A percentile compares a stretch with the other conserved stretches of the same genome.
phyloP scores from a whole-genome alignment of 2,797 vertebrate genomes.

The Sparidentex hasta region DNA sequence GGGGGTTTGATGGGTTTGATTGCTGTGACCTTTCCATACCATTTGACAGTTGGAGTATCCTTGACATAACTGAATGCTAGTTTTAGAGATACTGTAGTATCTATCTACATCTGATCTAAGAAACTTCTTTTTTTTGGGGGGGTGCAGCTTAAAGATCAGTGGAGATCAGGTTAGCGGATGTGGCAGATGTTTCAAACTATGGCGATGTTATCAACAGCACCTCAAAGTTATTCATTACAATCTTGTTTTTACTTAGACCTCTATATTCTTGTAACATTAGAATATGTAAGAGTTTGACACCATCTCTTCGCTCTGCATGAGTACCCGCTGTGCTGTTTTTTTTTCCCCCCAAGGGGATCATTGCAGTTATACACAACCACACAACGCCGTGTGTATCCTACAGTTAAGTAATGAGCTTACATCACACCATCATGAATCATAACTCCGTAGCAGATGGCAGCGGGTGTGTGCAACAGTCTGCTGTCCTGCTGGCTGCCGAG shows the following conservation, averaged over 20 bases:
- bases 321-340: background rate
- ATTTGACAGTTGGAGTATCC: background rate
- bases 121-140: no score
- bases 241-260: background rate
- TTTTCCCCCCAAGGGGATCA: background rate
- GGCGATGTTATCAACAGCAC: no score
- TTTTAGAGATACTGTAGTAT: background rate
- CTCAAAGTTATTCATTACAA: no score
- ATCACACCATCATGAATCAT: slow-evolving; percentile 37
- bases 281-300: background rate
- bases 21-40: slow-evolving; percentile 30
- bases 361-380: slow-evolving; percentile 1
- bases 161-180: no score
- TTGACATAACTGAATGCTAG: background rate
- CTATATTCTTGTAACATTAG: background rate
- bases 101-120: background rate
- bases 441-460: slow-evolving; percentile 57
- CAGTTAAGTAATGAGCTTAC: slow-evolving; percentile 32
- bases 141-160: no score
- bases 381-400: background rate
- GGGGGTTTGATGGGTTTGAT: slow-evolving; percentile 36
- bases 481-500: slow-evolving; percentile 19
- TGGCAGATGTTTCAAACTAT: no score
- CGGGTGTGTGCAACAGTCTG: slow-evolving; percentile 41
- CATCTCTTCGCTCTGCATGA: slow-evolving; percentile 4